Percentiles rank a stretch among this genome's conserved stretches.
phyloP scores from a whole-genome alignment of 2,888 invertebrate species.

The Escarpia spicata region DNA sequence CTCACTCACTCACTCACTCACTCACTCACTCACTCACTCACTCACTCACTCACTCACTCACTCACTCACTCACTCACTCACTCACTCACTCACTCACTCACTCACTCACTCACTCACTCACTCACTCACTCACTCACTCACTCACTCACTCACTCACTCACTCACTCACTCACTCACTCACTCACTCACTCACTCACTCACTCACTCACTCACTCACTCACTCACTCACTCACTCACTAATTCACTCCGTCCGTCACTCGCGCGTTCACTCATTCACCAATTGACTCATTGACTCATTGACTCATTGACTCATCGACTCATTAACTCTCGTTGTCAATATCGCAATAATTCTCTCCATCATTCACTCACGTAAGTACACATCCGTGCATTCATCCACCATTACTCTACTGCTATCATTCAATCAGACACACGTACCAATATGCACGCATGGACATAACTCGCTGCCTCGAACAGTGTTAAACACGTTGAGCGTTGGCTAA shows the following conservation, averaged over 20 bases:
- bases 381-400: too few relatives aligned
- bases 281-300: background rate
- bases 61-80: background rate
- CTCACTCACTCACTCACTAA: slow-evolving; percentile 14
- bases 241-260: background rate
- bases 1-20: background rate
- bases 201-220: slow-evolving; percentile 22
- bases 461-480: background rate
- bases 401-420: too few relatives aligned
- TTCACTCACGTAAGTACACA: background rate
- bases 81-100: background rate
- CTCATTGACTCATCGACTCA: background rate
- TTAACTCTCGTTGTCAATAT: background rate
- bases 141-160: background rate
- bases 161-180: background rate
- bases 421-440: too few relatives aligned
- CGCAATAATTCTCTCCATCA: background rate
- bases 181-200: slow-evolving; percentile 23
- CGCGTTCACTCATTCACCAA: background rate
- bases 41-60: too few relatives aligned
- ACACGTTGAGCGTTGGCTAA: background rate
- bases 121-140: background rate
- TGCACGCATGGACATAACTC: background rate
- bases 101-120: background rate
- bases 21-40: background rate